Evolutionary conservation across 2,113 vertebrate species (phyloP).

Genomic region (Carettochelys insculpta): DNA sequence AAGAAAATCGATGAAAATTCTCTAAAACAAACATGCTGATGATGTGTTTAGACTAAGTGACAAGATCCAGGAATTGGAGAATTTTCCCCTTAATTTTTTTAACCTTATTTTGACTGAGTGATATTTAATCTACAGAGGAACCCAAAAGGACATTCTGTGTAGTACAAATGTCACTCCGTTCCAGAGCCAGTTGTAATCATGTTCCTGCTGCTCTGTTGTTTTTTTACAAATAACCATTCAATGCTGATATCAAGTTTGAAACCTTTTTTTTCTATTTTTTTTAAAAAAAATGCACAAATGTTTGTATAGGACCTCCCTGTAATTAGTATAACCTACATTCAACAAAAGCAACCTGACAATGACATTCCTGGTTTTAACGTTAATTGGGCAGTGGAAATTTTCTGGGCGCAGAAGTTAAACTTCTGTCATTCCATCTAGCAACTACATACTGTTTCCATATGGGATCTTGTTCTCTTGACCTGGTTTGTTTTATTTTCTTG

Average conservation of each 20-base stretch:
- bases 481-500: rapidly evolving
- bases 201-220: neutral
- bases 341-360: neutral
- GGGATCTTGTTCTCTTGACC: rapidly evolving
- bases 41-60: slow-evolving; percentile 79
- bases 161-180: no score
- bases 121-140: slow-evolving; percentile 81
- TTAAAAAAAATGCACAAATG: neutral
- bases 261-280: neutral
- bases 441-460: rapidly evolving
- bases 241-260: neutral
- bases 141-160: slow-evolving; percentile 59
- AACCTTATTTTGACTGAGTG: slow-evolving; percentile 71
- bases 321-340: neutral
- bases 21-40: slow-evolving; percentile 78
- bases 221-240: neutral
- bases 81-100: neutral
- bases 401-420: neutral
- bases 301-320: neutral
- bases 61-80: slow-evolving; percentile 73
- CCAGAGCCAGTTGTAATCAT: neutral
- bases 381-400: neutral
- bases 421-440: neutral
- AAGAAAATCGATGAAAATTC: slow-evolving; percentile 70
- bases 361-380: neutral